phyloP scores from a whole-genome alignment of 2,888 invertebrate species.

The Euclidia mi region DNA sequence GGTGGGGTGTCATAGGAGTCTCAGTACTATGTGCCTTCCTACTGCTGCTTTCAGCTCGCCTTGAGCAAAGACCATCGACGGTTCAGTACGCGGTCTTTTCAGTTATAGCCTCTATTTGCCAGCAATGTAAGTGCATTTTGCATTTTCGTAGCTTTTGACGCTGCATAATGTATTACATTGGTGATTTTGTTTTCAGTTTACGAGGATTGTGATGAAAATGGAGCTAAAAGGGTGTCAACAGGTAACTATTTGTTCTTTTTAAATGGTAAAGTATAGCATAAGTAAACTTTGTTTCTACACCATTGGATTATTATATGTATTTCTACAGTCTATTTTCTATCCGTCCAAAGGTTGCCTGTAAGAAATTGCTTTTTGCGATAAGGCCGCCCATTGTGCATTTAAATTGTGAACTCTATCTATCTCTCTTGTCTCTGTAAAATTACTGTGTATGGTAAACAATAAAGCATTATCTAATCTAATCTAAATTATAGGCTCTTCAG shows the following conservation, averaged over 20 bases:
- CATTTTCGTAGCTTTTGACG: not conserved
- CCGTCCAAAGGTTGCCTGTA: no score
- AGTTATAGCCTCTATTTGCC: conserved; percentile 77
- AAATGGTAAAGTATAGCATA: no score
- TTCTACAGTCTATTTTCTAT: no score
- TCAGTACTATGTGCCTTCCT: conserved; percentile 68
- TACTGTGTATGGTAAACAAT: no score
- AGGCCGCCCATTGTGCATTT: no score
- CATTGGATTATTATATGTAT: no score
- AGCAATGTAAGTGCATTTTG: conserved; percentile 76
- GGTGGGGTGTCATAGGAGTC: conserved; percentile 74
- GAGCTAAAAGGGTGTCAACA: conserved; percentile 56
- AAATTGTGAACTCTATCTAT: no score
- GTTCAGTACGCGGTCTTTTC: conserved; percentile 77
- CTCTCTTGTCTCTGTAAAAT: no score
- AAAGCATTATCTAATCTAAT: no score
- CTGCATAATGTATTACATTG: not conserved
- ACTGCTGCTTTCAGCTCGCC: conserved; percentile 69
- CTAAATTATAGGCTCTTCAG: no score
- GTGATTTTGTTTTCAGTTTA: conserved; percentile 65
- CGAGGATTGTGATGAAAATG: conserved; percentile 65
- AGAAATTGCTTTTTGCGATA: no score
- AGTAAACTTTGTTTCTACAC: no score
- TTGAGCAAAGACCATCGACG: conserved; percentile 70
- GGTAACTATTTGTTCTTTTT: conserved; percentile 67